Base-by-base conservation (phyloP, 37 sponge, comb jelly and placozoan species). In the Ephydatia muelleri region DNA sequence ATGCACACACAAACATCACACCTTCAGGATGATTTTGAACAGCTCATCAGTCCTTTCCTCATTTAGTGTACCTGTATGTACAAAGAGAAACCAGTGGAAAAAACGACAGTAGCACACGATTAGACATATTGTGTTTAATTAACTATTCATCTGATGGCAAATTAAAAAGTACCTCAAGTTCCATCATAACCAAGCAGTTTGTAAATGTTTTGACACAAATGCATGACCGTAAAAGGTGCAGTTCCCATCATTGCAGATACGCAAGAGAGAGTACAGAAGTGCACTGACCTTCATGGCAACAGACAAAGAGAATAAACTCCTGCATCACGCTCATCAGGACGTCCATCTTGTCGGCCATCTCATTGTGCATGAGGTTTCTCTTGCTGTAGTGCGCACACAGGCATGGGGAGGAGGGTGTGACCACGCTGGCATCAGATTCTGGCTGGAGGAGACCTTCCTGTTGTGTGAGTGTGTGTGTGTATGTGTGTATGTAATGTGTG, bases 331-430 rank as follows among this genome's bases (percentile, higher is more conserved):
- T 49, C 94, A 94, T 94, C 72, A 88, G 76, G 16, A 90, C 47
- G 73, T 94, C 94, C 32, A 94, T 68, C 33, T 87, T 94, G 9
- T 94, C 92, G 77, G 91, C 91, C 47, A 31, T 68, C 39, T 79
- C 77, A 31, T 87, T 93, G 30, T 12, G 29, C 90, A 93, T 93
- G 49, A 83, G 40, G 34, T 72, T 75, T 5, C 19, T 57, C 26
- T 49, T 47, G 80, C 84, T 64, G 69, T 77, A 76, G 25, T 16
- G 25, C 8, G 78, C 22, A 37, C 37, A 40, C 64, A 83, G 43
- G 6, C 31, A 47, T 4, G 73, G 57, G 39, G 28, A 14, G n/a
- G 67, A 21, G 29, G 32, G 26, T n/a, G 48, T 57, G 57, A 5
- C 28, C 35, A 43, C 73, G 1, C 31, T 14, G 40, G 34, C 22